These are phyloP conservation scores for Gryon sp. DNA, from an alignment of 1,140 invertebrate species.

Conservation along the genomic window DNA sequence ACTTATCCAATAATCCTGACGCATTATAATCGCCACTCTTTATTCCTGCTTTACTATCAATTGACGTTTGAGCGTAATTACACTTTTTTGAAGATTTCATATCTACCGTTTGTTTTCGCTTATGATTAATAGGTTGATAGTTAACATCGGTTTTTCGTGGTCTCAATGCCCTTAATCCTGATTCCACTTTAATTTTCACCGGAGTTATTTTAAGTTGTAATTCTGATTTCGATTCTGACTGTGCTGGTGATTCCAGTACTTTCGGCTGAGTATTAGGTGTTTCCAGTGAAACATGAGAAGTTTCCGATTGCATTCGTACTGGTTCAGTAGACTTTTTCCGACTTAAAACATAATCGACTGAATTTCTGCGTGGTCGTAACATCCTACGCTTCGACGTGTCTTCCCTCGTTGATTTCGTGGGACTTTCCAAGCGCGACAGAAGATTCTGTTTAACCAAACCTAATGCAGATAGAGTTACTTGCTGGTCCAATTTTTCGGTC, in stretches of 20 bases:
- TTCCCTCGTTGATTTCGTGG: neutral
- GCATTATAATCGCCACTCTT: neutral
- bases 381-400: conserved; percentile 17
- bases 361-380: conserved; percentile 64
- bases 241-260: neutral
- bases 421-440: conserved; percentile 8
- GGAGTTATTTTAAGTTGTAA: neutral
- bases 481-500: too few species aligned
- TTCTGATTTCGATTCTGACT: neutral
- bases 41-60: neutral
- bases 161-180: conserved; percentile 49
- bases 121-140: conserved; percentile 20
- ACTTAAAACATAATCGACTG: conserved; percentile 53
- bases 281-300: neutral
- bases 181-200: conserved; percentile 36
- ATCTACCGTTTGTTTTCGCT: conserved; percentile 12
- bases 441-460: conserved; percentile 24
- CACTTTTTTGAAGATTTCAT: conserved; percentile 19
- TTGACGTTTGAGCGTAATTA: conserved; percentile 29
- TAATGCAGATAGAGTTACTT: conserved; percentile 5
- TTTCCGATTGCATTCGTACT: conserved; percentile 25
- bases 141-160: conserved; percentile 60
- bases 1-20: conserved; percentile 5
- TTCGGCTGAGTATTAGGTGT: neutral
- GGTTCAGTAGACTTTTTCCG: conserved; percentile 40